Conservation (phyloP, 2,113 vertebrate genomes). For the Bubalus kerabau region DNA sequence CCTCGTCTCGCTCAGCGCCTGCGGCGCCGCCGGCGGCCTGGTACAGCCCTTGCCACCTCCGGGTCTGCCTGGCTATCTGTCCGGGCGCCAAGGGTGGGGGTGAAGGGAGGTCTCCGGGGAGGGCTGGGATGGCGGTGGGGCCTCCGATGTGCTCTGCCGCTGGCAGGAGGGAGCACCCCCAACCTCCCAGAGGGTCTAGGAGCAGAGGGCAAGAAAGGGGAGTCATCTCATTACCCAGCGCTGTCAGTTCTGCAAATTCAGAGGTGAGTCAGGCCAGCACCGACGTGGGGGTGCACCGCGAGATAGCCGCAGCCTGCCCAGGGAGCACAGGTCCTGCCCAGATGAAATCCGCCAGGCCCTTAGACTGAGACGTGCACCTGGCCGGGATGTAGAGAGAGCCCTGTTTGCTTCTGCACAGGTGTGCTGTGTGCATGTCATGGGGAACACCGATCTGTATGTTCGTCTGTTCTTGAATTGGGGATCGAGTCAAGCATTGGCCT, state of each 20-base stretch:
- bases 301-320: neutral
- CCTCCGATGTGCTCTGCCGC: neutral
- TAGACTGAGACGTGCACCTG: neutral
- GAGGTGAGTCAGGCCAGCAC: neutral
- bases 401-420: neutral
- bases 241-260: neutral
- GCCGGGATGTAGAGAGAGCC: neutral
- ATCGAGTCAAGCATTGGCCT: too few relatives aligned
- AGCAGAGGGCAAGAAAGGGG: neutral
- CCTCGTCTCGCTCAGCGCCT: constrained; percentile 89
- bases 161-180: neutral
- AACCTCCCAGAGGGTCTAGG: neutral
- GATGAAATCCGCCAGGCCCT: neutral
- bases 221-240: neutral
- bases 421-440: fast-evolving
- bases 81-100: neutral
- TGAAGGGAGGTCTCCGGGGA: neutral
- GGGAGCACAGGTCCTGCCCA: neutral
- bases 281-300: neutral
- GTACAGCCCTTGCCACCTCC: constrained; percentile 78
- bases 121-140: neutral
- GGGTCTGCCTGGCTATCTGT: neutral
- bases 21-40: constrained; percentile 90
- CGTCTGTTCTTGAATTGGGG: neutral
- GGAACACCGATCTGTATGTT: neutral